Evolutionary conservation across 1,140 invertebrate genomes (phyloP).

Genomic region (Conus ventricosus): DNA sequence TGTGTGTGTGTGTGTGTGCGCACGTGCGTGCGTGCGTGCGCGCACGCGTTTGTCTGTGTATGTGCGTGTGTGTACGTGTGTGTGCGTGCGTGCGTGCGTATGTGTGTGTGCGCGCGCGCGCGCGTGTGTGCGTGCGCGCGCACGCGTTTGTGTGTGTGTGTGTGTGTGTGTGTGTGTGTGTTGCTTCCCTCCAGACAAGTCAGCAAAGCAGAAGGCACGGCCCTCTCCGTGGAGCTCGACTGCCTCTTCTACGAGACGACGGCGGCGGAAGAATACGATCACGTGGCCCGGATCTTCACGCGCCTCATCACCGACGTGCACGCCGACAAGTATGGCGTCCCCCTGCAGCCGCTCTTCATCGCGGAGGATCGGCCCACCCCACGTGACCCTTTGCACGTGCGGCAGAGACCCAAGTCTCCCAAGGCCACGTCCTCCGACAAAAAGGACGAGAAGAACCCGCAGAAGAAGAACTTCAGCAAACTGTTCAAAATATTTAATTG

Average conservation of each 20-base stretch:
- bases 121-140: no score
- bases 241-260: conserved; percentile 73
- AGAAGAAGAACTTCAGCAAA: conserved; percentile 72
- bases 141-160: no score
- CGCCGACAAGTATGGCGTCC: conserved; percentile 62
- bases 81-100: no score
- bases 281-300: conserved; percentile 72
- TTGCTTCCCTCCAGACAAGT: conserved; percentile 68
- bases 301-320: conserved; percentile 69
- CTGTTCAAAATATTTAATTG: conserved; percentile 73
- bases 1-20: no score
- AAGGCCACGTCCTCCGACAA: conserved; percentile 44
- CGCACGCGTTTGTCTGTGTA: no score
- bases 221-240: conserved; percentile 66
- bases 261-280: conserved; percentile 73
- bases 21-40: no score
- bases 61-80: no score
- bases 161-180: background rate
- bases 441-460: conserved; percentile 62
- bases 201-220: conserved; percentile 69
- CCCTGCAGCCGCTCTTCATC: conserved; percentile 65
- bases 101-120: no score
- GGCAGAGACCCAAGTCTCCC: conserved; percentile 63
- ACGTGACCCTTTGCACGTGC: conserved; percentile 46
- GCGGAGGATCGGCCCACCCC: conserved; percentile 60